Evolutionary conservation across 2,888 invertebrate genomes (phyloP), one percentile per base, ranked within the genome.

Genomic region (Hecatera dysodea): DNA sequence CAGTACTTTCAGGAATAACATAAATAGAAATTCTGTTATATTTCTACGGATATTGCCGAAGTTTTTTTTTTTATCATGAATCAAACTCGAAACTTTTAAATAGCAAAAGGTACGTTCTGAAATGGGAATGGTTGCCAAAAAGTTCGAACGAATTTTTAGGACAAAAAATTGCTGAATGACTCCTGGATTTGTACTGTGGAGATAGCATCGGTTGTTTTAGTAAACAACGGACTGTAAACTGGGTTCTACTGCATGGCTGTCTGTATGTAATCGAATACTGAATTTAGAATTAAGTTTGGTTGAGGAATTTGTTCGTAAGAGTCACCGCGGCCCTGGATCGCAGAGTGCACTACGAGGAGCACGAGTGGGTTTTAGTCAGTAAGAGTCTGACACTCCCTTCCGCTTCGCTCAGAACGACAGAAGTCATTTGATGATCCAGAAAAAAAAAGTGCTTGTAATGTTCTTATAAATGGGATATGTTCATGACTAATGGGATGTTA

Each of bases 101-200:
- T 22, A 33, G 33, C 57, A 52, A 24, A 44, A 44, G 44, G n/a
- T 53, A 27, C 19, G 53, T 36, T 52, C 48, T 33, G 17, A 44
- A 66, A 53, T 62, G 22, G 22, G 33, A 64, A 39, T 33, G 55
- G 15, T 56, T 61, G 77, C 71, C 65, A 77, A 70, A 75, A 69
- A 42, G 7, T 36, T 42, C 5, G 22, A 63, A 36, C 48, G 22
- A 59, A 36, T 63, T 63, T 69, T 39, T 60, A 9, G 55, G 15
- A 56, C 50, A 61, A 48, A 33, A 19, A 48, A 55, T 67, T 60
- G 33, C 22, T 46, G 24, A 74, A 60, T 53, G 27, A 56, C 55
- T 59, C 36, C 50, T 56, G 44, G 27, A 71, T 71, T 50, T 55
- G 48, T 48, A 33, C 27, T 53, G 17, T 27, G 17, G 42, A 75